Evolutionary conservation across 2,113 vertebrate species (phyloP), one percentile per base, ranked within the genome.

Genomic region (Notechis scutatus): DNA sequence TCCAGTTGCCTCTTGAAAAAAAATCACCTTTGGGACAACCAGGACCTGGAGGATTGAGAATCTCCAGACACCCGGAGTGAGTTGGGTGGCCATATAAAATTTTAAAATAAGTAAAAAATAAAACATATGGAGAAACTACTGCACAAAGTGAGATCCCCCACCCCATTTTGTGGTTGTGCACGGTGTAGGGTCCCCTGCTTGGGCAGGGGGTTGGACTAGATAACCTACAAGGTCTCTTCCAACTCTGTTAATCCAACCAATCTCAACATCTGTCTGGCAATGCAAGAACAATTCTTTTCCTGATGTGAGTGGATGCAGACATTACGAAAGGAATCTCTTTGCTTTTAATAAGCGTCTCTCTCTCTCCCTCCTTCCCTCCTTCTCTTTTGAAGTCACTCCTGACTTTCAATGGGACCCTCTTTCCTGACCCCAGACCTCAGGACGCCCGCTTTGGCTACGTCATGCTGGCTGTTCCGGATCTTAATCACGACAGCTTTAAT

Each of bases 401-500:
- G 95, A 96, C 95, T 0, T 95, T 97, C 1, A 98, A 98, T 0
- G 98, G 98, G 0, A 99, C 97, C 0, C 98, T 99, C 57, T 97
- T 97, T 0, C 96, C 98, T 0, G 97, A 98, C 34, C 89, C 93
- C 29, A 98, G 95, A 52, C 96, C 97, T 0, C 99, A 99, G 96
- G 99, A 99, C 42, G 97, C 99, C 24, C 97, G 99, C 0, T 99
- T 99, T 64, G 99, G 99, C 69, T 99, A 98, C 29, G 97, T 98
- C 4, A 91, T 99, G 97, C 97, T 98, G 0, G 97, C 98, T 0
- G 96, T 98, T 89, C 98, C 98, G 0, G 98, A 99, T 85, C 97
- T 99, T 69, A 98, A 99, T 96, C 98, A 99, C 2, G 99, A 99
- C 0, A 97, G 98, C 55, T 97, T 98, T 86, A 96, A 95, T 0